These are phyloP conservation scores for Charina bottae DNA, from an alignment of 2,113 vertebrate species.

Conservation along the genomic window DNA sequence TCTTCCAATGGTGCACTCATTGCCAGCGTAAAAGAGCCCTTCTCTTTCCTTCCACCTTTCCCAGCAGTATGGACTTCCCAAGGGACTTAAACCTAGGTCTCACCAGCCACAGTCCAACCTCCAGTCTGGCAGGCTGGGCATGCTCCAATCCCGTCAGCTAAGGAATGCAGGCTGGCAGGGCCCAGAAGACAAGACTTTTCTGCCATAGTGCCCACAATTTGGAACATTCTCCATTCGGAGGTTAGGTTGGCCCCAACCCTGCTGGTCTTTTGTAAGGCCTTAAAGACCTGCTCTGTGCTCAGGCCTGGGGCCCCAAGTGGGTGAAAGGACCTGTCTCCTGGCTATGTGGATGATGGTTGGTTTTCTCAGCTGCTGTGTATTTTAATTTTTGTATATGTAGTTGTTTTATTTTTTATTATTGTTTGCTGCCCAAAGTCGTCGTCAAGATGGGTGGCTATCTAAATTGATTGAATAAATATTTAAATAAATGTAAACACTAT, in stretches of 20 bases:
- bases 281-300: neutral
- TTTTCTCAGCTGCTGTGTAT: neutral
- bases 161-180: neutral
- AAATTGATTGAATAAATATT: too few relatives aligned
- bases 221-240: neutral
- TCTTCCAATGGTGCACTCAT: neutral
- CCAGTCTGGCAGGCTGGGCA: neutral
- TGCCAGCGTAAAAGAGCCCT: neutral
- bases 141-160: neutral
- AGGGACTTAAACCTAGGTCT: neutral
- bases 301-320: neutral
- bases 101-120: neutral
- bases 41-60: neutral
- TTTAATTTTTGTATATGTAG: too few relatives aligned
- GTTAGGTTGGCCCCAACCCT: neutral
- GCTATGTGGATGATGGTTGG: neutral
- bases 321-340: neutral
- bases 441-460: too few relatives aligned
- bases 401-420: too few relatives aligned
- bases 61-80: neutral
- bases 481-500: too few relatives aligned
- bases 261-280: neutral
- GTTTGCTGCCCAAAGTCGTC: too few relatives aligned
- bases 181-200: neutral
- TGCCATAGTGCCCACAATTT: neutral